Evolutionary conservation across 2,113 vertebrate species (phyloP), one percentile per base, ranked within the genome.

Genomic region (Platichthys flesus): DNA sequence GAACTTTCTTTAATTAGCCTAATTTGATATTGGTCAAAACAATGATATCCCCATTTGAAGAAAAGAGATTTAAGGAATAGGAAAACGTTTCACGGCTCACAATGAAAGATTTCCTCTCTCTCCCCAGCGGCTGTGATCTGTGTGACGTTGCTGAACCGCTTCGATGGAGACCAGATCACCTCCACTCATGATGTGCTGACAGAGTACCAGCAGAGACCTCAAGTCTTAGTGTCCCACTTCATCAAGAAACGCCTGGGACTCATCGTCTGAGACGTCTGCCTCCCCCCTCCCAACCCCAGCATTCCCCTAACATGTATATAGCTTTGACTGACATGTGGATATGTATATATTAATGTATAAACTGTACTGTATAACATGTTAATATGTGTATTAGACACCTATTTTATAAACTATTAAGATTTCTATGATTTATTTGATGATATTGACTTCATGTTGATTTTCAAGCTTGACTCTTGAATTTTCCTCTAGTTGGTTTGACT

Each of bases 151-250:
- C 91, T 97, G 79, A 92, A 97, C 88, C 93, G 95, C 68, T 93
- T 97, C 16, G 85, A 97, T 5, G 95, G 95, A 18, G 96, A 97
- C 88, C 97, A 98, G 92, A 97, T 97, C 90, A 93, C 78, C 7
- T 91, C 93, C 0, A 37, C 95, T 31, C 95, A 91, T 7, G 93
- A 95, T 5, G 91, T 97, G 77, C 91, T 97, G 75, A 23, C 89
- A 61, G 95, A 97, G 65, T 96, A 94, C 86, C 96, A 96, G 89
- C 92, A 88, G 83, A 85, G 91, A 74, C 97, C 96, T 54, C 96
- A 96, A 90, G 61, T 89, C 20, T 90, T 97, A 49, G 95, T 97
- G 70, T 91, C 94, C 2, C 88, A 93, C 72, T 96, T 96, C 67
- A 97, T 97, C 90, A 95, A 92, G 88, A 95, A 95, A 79, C 84